These are phyloP conservation scores for Odontocolon sp. DNA, from an alignment of 2,888 invertebrate genomes.

Conservation along the genomic window DNA sequence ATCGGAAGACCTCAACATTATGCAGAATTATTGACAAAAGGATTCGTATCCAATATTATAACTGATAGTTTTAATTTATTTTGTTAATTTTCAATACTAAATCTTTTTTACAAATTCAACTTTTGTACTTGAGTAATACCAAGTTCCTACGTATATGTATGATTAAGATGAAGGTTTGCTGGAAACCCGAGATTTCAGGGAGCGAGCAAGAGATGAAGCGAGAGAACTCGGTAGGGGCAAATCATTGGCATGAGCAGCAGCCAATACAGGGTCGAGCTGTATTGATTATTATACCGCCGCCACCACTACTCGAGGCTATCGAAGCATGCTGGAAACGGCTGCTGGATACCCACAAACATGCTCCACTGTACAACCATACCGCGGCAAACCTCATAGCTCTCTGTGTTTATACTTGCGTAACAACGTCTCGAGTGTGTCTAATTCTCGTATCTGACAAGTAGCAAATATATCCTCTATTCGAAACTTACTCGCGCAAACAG, in stretches of 20 bases:
- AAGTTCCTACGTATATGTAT: too few relatives aligned
- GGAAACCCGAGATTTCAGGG: conserved; percentile 6
- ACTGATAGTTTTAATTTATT: too few relatives aligned
- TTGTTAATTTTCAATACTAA: too few relatives aligned
- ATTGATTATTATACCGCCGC: conserved; percentile 54
- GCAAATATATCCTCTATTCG: background rate
- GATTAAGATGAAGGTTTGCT: too few relatives aligned
- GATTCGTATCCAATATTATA: too few relatives aligned
- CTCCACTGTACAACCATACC: background rate
- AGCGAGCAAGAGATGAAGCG: background rate
- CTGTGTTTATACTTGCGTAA: conserved; percentile 23
- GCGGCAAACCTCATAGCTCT: background rate
- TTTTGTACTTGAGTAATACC: too few relatives aligned
- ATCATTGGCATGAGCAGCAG: conserved; percentile 45
- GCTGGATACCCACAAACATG: conserved; percentile 41
- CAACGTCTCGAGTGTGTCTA: conserved; percentile 18
- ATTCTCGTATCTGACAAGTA: conserved; percentile 29
- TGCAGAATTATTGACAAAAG: too few relatives aligned
- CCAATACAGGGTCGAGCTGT: conserved; percentile 41
- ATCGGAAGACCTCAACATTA: too few relatives aligned
- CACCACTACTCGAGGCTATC: conserved; percentile 42
- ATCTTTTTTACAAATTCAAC: too few relatives aligned
- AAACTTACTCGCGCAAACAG: background rate
- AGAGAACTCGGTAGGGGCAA: conserved; percentile 7
- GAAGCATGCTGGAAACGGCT: conserved; percentile 42